These are phyloP conservation scores for Mesitornis unicolor DNA, from an alignment of 2,113 vertebrate genomes.

Conservation along the genomic window DNA sequence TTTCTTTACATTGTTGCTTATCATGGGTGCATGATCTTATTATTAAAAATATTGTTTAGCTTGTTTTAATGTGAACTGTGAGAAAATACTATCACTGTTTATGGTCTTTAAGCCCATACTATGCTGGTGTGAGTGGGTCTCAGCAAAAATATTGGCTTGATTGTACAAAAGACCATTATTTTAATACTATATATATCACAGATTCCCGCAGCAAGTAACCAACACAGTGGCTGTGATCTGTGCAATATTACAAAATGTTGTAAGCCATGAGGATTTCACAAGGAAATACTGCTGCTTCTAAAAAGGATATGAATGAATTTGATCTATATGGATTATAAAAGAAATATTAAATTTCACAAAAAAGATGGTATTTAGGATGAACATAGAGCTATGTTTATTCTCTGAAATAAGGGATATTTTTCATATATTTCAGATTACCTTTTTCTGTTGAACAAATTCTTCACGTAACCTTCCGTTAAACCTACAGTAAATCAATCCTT, in stretches of 20 bases:
- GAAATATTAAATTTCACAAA: neutral
- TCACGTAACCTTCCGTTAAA: conserved; percentile 38
- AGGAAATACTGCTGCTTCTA: neutral
- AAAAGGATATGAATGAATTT: neutral
- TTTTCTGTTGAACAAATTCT: conserved; percentile 32
- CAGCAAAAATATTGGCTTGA: neutral
- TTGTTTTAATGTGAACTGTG: neutral
- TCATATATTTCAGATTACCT: conserved; percentile 10
- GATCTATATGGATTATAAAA: neutral
- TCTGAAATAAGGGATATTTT: conserved; percentile 6
- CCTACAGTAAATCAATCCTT: conserved; percentile 13
- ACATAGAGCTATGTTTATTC: neutral
- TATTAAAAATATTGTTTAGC: neutral
- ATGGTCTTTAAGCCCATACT: neutral
- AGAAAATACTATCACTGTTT: neutral
- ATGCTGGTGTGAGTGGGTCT: neutral
- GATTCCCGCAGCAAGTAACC: neutral
- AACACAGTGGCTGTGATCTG: neutral
- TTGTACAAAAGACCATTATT: neutral
- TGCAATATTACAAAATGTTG: neutral
- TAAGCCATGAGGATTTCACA: accelerated
- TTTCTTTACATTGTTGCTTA: neutral
- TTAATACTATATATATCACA: neutral
- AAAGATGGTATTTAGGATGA: neutral
- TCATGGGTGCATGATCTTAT: neutral